These are phyloP conservation scores for Mustela erminea DNA, from an alignment of 2,797 vertebrate genomes.

Conservation along the genomic window DNA sequence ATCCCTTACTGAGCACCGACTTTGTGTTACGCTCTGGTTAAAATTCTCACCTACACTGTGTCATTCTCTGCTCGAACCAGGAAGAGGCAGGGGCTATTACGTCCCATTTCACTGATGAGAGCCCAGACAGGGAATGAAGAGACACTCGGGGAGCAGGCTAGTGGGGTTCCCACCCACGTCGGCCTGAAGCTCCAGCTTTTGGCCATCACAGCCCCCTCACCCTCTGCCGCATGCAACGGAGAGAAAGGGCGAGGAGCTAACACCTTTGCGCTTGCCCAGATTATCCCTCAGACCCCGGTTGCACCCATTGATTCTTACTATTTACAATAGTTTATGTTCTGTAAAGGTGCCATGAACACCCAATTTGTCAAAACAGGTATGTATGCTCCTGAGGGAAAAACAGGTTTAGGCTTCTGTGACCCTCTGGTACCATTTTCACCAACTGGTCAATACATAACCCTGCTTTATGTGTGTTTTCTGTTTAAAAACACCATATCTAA, in stretches of 20 bases:
- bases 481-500: background rate
- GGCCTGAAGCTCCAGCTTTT: background rate
- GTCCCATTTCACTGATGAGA: background rate
- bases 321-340: background rate
- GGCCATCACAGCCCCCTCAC: no score
- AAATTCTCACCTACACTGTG: background rate
- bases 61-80: background rate
- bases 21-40: background rate
- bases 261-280: background rate
- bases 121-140: background rate
- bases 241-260: background rate
- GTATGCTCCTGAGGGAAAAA: background rate
- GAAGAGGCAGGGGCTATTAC: background rate
- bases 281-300: background rate
- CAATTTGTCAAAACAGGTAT: background rate
- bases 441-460: background rate
- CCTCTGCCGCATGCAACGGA: rapidly evolving
- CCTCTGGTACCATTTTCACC: background rate
- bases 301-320: background rate
- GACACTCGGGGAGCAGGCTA: background rate
- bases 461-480: background rate
- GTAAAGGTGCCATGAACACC: background rate
- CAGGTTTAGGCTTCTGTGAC: background rate
- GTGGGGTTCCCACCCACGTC: no score
- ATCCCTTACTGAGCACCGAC: background rate